Conservation (phyloP, 2,797 vertebrate genomes). For the Neosilurus hyrtlii region DNA sequence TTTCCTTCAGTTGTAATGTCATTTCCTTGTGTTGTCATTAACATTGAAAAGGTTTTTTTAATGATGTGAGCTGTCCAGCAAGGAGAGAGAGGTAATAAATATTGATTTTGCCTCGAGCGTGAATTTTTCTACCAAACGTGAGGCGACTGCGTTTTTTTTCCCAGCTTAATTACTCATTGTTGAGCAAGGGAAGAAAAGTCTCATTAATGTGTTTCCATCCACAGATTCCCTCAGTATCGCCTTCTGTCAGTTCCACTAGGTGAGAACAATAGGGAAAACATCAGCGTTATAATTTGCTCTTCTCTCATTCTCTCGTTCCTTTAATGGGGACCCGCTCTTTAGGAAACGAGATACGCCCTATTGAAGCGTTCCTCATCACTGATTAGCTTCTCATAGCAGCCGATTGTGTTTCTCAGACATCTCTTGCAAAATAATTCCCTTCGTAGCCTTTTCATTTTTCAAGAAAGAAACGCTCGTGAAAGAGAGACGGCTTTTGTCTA, state of each 20-base stretch:
- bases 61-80: background rate
- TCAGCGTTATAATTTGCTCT: slow-evolving; percentile 47
- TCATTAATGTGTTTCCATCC: slow-evolving; percentile 47
- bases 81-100: background rate
- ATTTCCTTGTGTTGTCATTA: background rate
- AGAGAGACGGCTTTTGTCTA: slow-evolving; percentile 47
- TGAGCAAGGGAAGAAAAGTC: background rate
- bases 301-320: background rate
- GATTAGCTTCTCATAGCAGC: slow-evolving; percentile 43
- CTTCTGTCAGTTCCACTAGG: slow-evolving; percentile 38
- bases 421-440: slow-evolving; percentile 46
- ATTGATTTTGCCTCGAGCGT: background rate
- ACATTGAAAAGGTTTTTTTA: background rate
- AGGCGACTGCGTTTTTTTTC: slow-evolving; percentile 23
- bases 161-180: slow-evolving; percentile 31
- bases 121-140: slow-evolving; percentile 2
- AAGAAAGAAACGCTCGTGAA: slow-evolving; percentile 44
- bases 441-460: slow-evolving; percentile 44
- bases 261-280: slow-evolving; percentile 46
- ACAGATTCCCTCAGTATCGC: slow-evolving; percentile 28
- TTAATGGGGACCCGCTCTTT: slow-evolving; percentile 47
- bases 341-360: slow-evolving; percentile 48
- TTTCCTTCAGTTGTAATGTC: background rate
- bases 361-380: slow-evolving; percentile 48
- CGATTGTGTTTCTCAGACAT: slow-evolving; percentile 41